These are phyloP conservation scores for Trochalopteron elliotii DNA, from an alignment of 2,113 vertebrate genomes.

Conservation along the genomic window DNA sequence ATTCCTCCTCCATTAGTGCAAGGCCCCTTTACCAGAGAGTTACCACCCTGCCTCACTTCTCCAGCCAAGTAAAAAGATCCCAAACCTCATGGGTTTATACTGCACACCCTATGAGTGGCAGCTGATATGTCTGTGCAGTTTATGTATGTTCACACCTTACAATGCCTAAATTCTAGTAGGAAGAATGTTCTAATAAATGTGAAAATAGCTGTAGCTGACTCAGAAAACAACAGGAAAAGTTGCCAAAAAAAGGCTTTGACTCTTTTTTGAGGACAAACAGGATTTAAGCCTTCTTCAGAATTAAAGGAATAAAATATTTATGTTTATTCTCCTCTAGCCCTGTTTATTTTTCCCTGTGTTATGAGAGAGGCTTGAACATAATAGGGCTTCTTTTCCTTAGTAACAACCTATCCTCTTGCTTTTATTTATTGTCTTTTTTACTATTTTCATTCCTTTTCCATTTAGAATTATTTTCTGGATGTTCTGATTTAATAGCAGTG, in stretches of 20 bases:
- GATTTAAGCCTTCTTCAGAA: neutral
- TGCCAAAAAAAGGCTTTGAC: neutral
- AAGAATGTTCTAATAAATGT: slow-evolving; percentile 6
- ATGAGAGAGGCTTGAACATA: neutral
- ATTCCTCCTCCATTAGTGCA: neutral
- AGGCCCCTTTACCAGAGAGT: neutral
- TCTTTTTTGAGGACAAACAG: neutral
- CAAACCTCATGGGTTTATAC: neutral
- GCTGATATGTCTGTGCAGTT: neutral
- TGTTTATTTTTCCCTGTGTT: neutral
- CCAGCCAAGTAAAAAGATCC: neutral
- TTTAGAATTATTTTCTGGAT: neutral
- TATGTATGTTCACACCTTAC: neutral
- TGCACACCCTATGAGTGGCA: neutral
- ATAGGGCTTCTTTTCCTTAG: neutral
- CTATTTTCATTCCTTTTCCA: neutral
- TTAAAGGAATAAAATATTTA: neutral
- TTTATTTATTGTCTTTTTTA: neutral
- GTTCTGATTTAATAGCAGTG: neutral
- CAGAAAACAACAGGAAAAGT: slow-evolving; percentile 18
- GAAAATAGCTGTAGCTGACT: neutral
- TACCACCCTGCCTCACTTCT: neutral
- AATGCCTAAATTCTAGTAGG: neutral
- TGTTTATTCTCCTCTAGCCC: neutral
- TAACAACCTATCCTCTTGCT: neutral